Conservation (phyloP, 1,140 invertebrate species). For the Atta texana region DNA sequence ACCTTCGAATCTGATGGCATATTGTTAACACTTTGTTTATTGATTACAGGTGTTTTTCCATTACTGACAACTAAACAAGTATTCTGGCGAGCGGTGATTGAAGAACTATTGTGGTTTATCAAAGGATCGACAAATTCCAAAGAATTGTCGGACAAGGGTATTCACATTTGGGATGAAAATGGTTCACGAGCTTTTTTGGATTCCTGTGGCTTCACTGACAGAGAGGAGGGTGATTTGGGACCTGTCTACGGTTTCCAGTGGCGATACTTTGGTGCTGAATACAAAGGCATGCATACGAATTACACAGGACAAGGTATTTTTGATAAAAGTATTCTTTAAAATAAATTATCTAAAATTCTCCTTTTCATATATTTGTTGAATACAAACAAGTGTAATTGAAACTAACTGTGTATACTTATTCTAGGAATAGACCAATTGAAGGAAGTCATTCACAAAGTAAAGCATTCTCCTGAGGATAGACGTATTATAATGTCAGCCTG, state of each 20-base stretch:
- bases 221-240: conserved; percentile 98
- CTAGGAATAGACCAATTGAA: conserved; percentile 95
- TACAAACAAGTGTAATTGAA: neutral
- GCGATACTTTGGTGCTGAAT: conserved; percentile 98
- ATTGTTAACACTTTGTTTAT: neutral
- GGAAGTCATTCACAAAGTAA: conserved; percentile 94
- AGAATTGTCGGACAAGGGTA: conserved; percentile 92
- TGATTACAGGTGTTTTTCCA: conserved; percentile 90
- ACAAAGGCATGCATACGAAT: conserved; percentile 94
- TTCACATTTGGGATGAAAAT: conserved; percentile 99
- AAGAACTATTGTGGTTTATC: conserved; percentile 99
- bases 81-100: conserved; percentile 96
- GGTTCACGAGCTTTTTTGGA: conserved; percentile 96
- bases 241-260: conserved; percentile 99
- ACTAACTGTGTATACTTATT: conserved; percentile 67
- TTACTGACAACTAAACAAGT: conserved; percentile 98
- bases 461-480: conserved; percentile 94
- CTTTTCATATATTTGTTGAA: neutral
- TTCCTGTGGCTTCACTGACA: conserved; percentile 93
- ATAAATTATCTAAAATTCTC: conserved; percentile 51
- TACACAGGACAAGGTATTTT: conserved; percentile 93
- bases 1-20: neutral
- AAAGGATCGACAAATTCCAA: conserved; percentile 97
- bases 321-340: conserved; percentile 75
- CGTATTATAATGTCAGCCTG: conserved; percentile 98